Percentiles rank a stretch among this genome's conserved stretches.
These are phyloP conservation scores for Bufo gargarizans DNA, from an alignment of 2,113 vertebrate genomes.

Conservation along the genomic window DNA sequence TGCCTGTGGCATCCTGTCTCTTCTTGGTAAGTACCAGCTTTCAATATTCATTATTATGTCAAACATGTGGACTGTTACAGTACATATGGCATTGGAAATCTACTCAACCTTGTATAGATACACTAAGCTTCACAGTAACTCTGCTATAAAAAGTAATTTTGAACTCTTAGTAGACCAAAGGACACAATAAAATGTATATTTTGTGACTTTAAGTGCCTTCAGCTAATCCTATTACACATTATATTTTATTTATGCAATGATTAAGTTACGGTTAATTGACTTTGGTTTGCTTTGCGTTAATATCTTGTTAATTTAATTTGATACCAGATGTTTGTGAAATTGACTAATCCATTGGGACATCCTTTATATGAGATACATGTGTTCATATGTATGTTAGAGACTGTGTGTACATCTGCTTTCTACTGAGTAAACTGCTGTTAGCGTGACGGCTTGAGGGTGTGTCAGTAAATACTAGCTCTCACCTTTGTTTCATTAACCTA, in stretches of 20 bases:
- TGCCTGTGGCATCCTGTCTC: slow-evolving; percentile 87
- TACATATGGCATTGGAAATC: background rate
- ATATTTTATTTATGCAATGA: background rate
- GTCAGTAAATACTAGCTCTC: slow-evolving; percentile 17
- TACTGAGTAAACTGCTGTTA: background rate
- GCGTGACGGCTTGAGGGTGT: slow-evolving; percentile 35
- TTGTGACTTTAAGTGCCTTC: background rate
- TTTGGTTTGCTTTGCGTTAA: background rate
- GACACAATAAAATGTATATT: background rate
- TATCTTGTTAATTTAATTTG: background rate
- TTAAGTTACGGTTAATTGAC: background rate
- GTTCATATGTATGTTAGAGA: background rate
- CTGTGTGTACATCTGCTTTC: slow-evolving; percentile 2
- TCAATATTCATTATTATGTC: background rate
- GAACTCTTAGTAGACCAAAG: background rate
- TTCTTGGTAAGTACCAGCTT: slow-evolving; percentile 87
- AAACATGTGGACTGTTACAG: background rate
- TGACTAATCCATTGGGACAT: background rate
- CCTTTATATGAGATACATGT: background rate
- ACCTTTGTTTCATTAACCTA: background rate
- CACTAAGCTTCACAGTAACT: background rate
- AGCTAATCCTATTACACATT: background rate
- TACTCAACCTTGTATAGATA: background rate
- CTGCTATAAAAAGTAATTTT: background rate
- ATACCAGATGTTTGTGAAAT: background rate